Conservation (phyloP, 1,140 invertebrate genomes). For the Dryas iulia region DNA sequence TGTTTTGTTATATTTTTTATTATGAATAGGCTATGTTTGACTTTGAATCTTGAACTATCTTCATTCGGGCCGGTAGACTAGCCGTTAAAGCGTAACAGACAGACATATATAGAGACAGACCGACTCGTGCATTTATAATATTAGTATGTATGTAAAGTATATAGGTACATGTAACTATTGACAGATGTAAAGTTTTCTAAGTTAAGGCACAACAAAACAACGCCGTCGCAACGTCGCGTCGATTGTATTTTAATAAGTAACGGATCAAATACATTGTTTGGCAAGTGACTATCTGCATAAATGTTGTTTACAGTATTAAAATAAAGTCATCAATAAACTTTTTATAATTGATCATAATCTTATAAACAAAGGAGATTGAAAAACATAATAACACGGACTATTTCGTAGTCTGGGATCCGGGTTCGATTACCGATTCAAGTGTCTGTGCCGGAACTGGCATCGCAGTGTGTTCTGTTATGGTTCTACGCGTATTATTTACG, state of each 20-base stretch:
- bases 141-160: background rate
- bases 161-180: background rate
- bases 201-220: background rate
- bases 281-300: background rate
- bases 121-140: too few species aligned
- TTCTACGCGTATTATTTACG: slow-evolving; percentile 40
- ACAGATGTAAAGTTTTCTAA: background rate
- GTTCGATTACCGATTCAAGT: slow-evolving; percentile 45
- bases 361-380: slow-evolving; percentile 32
- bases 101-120: too few species aligned
- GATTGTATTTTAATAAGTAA: background rate
- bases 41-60: too few species aligned
- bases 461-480: slow-evolving; percentile 26
- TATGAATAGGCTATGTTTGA: too few species aligned
- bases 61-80: too few species aligned
- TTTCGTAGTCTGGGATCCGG: slow-evolving; percentile 36
- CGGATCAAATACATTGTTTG: background rate
- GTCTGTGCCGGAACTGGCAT: slow-evolving; percentile 38
- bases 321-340: slow-evolving; percentile 20
- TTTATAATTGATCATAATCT: slow-evolving; percentile 30
- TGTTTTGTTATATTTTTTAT: too few species aligned
- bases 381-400: slow-evolving; percentile 23
- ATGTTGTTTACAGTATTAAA: slow-evolving; percentile 3
- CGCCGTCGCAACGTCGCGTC: background rate
- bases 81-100: too few species aligned